Base-by-base conservation (phyloP, 1,140 invertebrate genomes). In the Calliopsis andreniformis region DNA sequence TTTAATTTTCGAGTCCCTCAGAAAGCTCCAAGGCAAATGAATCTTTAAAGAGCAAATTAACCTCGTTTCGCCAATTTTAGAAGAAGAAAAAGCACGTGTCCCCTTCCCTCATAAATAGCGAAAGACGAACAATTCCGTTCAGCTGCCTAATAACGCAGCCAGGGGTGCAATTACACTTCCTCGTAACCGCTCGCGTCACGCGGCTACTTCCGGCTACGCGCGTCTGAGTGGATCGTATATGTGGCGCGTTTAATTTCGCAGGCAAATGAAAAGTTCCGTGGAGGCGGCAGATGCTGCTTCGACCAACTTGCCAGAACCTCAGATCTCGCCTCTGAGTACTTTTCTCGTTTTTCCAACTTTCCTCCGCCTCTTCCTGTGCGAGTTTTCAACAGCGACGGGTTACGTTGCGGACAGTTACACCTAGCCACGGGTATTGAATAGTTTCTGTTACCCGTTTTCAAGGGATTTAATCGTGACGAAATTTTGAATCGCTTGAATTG, bases 191-290 rank as follows among this genome's bases (percentile, higher is more conserved):
- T 63, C 59, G 49, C 20, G 58, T 58, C n/a, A n/a, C 61, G 76
- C 49, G 51, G 49, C 42, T 32, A 64, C 25, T 70, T 43, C 35
- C 49, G 51, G 32, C 16, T n/a, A n/a, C n/a, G n/a, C n/a, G n/a
- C n/a, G n/a, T n/a, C n/a, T 79, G 49, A 68, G 55, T 45, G 8
- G 72, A 28, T 67, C 62, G 62, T 79, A 64, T 53, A 62, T 53
- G 49, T 23, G 55, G n/a, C 53, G 59, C 62, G 58, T 78, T 82
- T 82, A 83, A 84, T 80, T 83, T 76, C 69, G 39, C 78, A 67
- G 81, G 51, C 47, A 72, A 78, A 84, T 83, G 69, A 84, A 84
- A 84, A 83, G 81, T 84, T 78, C 25, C 55, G 28, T 64, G 49
- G 53, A 58, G 70, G 43, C 35, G n/a, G 53, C 61, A 63, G 61